These are phyloP conservation scores for Latheticus oryzae DNA, from an alignment of 2,888 invertebrate species.

Conservation along the genomic window DNA sequence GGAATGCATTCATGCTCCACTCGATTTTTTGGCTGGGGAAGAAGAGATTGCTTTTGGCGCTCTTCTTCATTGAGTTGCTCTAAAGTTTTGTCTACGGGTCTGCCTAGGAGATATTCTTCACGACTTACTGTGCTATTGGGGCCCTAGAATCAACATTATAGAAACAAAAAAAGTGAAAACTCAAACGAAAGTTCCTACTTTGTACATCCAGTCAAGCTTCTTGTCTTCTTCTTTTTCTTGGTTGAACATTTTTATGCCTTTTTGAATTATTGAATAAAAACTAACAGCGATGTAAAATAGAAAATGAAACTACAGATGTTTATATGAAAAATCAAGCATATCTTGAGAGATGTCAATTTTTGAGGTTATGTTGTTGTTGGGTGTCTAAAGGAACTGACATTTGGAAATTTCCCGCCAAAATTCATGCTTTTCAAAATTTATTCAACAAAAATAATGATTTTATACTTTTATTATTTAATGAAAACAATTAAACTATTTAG, in stretches of 20 bases:
- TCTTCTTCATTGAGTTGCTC: constrained; percentile 74
- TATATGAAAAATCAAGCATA: too few relatives aligned
- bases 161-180: constrained; percentile 3
- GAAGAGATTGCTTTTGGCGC: constrained; percentile 65
- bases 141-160: constrained; percentile 62
- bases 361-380: too few relatives aligned
- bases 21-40: constrained; percentile 73
- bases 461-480: too few relatives aligned
- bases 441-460: too few relatives aligned
- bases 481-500: too few relatives aligned
- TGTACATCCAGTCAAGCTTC: constrained; percentile 91
- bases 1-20: constrained; percentile 82
- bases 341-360: too few relatives aligned
- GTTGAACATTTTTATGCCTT: constrained; percentile 39
- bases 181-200: too few relatives aligned
- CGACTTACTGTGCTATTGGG: constrained; percentile 75
- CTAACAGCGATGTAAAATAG: neutral
- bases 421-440: too few relatives aligned
- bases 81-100: constrained; percentile 83
- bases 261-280: too few relatives aligned
- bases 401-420: too few relatives aligned
- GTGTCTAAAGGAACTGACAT: too few relatives aligned
- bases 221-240: constrained; percentile 65
- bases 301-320: constrained; percentile 16
- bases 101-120: constrained; percentile 91